Conservation (phyloP, 2,888 invertebrate genomes). For the Ectemnius cavifrons region DNA sequence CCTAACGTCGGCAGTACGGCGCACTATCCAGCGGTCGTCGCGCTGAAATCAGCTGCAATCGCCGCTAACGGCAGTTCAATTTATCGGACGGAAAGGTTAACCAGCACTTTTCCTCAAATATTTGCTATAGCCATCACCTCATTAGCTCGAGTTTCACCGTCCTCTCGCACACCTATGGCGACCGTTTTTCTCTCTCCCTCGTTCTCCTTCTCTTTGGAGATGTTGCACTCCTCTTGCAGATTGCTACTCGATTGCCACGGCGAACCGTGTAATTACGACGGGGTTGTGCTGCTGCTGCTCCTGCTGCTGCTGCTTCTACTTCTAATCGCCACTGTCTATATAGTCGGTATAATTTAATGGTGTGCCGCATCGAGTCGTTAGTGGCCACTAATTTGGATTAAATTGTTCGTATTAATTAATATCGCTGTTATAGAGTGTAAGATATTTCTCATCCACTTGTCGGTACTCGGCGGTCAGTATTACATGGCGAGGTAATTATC, state of each 20-base stretch:
- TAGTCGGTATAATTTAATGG: slow-evolving; percentile 36
- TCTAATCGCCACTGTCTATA: background rate
- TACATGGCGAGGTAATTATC: too few species aligned
- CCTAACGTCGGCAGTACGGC: slow-evolving; percentile 20
- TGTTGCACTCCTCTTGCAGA: background rate
- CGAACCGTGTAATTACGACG: slow-evolving; percentile 41
- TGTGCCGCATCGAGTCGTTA: slow-evolving; percentile 20
- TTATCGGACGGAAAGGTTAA: slow-evolving; percentile 56
- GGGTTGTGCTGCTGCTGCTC: background rate
- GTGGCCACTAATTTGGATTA: slow-evolving; percentile 12
- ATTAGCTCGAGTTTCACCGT: slow-evolving; percentile 37
- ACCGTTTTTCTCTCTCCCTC: too few species aligned
- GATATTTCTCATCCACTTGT: slow-evolving; percentile 3
- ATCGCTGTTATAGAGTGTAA: slow-evolving; percentile 9
- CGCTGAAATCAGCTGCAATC: slow-evolving; percentile 31
- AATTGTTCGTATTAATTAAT: slow-evolving; percentile 13
- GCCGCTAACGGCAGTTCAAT: slow-evolving; percentile 55
- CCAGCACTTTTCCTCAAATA: slow-evolving; percentile 50
- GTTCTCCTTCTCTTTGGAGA: too few species aligned
- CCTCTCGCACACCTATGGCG: background rate
- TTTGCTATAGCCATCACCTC: slow-evolving; percentile 43
- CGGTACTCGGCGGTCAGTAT: too few species aligned
- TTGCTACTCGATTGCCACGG: slow-evolving; percentile 26
- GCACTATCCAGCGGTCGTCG: slow-evolving; percentile 3
- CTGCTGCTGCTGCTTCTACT: too few species aligned